A percentile compares a stretch with the other conserved stretches of the same genome.
These are phyloP conservation scores for Serripes groenlandicus DNA, from an alignment of 2,888 invertebrate genomes.

Conservation along the genomic window DNA sequence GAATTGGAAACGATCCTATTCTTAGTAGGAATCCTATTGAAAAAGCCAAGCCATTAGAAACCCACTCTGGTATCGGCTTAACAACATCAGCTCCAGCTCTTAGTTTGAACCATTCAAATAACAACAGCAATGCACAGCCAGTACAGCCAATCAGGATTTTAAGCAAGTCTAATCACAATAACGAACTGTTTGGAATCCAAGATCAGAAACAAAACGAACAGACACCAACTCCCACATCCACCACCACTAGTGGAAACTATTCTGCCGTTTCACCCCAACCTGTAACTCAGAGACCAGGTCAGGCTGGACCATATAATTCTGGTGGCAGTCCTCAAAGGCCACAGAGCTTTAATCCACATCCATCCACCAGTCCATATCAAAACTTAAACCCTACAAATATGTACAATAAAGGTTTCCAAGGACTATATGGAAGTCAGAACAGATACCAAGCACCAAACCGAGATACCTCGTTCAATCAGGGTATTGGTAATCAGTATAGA, in stretches of 20 bases:
- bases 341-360: slow-evolving; percentile 62
- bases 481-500: slow-evolving; percentile 47
- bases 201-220: slow-evolving; percentile 22
- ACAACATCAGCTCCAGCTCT: slow-evolving; percentile 4
- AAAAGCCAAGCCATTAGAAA: slow-evolving; percentile 18
- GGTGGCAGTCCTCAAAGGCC: slow-evolving; percentile 27
- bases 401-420: slow-evolving; percentile 48
- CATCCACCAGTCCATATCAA: slow-evolving; percentile 53
- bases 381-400: slow-evolving; percentile 46
- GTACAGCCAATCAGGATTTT: slow-evolving; percentile 30
- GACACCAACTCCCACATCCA: not conserved
- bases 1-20: slow-evolving; percentile 12
- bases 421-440: slow-evolving; percentile 52
- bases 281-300: not conserved
- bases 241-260: not conserved
- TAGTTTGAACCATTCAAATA: slow-evolving; percentile 14
- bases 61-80: slow-evolving; percentile 5
- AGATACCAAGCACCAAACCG: slow-evolving; percentile 40
- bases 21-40: slow-evolving; percentile 4
- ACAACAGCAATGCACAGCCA: slow-evolving; percentile 14
- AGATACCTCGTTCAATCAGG: slow-evolving; percentile 41
- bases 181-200: slow-evolving; percentile 9
- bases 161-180: slow-evolving; percentile 34
- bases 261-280: not conserved
- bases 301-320: slow-evolving; percentile 5